Conservation (phyloP, 92 coral and sea anemone genomes). For the Phymanthus crucifer region DNA sequence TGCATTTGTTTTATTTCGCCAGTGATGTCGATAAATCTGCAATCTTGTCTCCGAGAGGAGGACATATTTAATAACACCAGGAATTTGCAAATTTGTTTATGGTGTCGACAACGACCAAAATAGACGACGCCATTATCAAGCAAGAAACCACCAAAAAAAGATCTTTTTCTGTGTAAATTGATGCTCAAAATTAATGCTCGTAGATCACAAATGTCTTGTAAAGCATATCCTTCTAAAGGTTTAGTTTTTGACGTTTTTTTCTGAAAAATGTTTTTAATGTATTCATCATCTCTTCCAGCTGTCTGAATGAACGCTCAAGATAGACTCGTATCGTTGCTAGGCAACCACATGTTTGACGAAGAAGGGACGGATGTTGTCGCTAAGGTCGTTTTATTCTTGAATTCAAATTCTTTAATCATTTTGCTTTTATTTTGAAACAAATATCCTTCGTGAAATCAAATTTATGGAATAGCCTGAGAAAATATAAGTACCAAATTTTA, state of each 20-base stretch:
- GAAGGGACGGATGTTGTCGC: background rate
- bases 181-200: background rate
- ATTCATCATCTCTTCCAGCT: background rate
- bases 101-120: background rate
- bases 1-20: background rate
- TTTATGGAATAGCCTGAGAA: background rate
- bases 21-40: background rate
- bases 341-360: background rate
- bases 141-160: background rate
- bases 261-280: background rate
- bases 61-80: constrained; percentile 12
- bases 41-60: background rate
- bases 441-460: background rate
- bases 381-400: background rate
- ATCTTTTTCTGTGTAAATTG: background rate
- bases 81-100: constrained; percentile 20
- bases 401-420: background rate
- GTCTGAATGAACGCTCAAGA: background rate
- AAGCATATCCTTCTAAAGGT: background rate
- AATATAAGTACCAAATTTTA: background rate
- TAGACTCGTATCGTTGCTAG: background rate
- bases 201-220: background rate
- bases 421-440: background rate
- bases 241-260: background rate
- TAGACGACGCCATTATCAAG: background rate